Percentiles rank a stretch among this genome's conserved stretches.
These are phyloP conservation scores for Chromobotia macracanthus DNA, from an alignment of 2,797 vertebrate genomes.

Conservation along the genomic window DNA sequence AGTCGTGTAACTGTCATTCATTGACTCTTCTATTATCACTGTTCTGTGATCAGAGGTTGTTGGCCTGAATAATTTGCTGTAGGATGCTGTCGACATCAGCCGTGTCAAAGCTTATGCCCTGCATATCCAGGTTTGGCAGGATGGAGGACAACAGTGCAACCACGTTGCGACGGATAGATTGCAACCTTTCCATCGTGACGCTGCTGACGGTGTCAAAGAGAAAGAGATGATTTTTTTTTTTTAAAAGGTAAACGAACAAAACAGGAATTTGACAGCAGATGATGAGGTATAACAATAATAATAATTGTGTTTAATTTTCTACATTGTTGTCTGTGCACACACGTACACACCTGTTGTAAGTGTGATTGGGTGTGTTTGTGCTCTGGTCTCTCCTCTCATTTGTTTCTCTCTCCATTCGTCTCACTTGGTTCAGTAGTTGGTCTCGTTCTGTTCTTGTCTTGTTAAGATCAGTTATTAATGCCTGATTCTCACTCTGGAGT, in stretches of 20 bases:
- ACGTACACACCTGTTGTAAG: constrained; percentile 63
- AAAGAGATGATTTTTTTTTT: constrained; percentile 20
- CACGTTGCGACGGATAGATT: constrained; percentile 74
- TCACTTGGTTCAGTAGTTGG: constrained; percentile 68
- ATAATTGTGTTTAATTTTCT: neutral
- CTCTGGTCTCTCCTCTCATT: constrained; percentile 62
- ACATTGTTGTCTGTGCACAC: constrained; percentile 56
- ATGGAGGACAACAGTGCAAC: constrained; percentile 80
- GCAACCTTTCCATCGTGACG: constrained; percentile 71
- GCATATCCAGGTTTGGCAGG: constrained; percentile 80
- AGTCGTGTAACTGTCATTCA: no score
- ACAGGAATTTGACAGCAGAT: neutral
- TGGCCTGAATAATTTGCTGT: constrained; percentile 83
- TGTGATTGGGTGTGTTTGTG: constrained; percentile 45
- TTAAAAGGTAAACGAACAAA: neutral
- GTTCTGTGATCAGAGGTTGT: constrained; percentile 59
- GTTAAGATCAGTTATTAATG: constrained; percentile 66
- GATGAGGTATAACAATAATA: neutral
- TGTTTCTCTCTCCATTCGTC: constrained; percentile 66
- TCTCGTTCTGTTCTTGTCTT: constrained; percentile 70
- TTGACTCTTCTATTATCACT: neutral
- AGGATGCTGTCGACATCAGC: constrained; percentile 82
- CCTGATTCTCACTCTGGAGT: constrained; percentile 70
- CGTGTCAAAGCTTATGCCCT: constrained; percentile 78
- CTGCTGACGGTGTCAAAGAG: constrained; percentile 60